Conservation (phyloP, 1,140 invertebrate species). For the Epicauta chinensis region DNA sequence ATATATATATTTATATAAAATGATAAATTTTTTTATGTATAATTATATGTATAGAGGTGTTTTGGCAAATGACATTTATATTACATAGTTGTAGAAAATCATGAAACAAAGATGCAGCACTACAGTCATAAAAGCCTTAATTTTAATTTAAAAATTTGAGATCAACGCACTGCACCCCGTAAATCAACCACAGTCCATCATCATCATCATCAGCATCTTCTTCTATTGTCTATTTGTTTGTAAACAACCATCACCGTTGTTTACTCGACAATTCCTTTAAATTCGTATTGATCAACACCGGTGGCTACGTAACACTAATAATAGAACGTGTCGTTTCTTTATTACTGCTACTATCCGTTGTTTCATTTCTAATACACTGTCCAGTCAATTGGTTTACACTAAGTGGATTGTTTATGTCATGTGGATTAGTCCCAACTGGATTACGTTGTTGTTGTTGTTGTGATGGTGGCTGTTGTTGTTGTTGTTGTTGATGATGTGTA, state of each 20-base stretch:
- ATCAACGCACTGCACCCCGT: constrained; percentile 27
- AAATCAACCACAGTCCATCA: constrained; percentile 13
- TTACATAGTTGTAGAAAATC: constrained; percentile 43
- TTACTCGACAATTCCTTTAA: too few relatives aligned
- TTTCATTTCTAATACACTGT: constrained; percentile 56
- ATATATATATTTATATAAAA: constrained; percentile 27
- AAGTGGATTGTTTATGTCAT: constrained; percentile 84
- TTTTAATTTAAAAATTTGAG: constrained; percentile 22
- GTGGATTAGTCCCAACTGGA: constrained; percentile 83
- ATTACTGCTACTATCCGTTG: constrained; percentile 38
- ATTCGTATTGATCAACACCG: not conserved
- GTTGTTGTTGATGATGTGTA: constrained; percentile 20
- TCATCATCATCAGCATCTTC: too few relatives aligned
- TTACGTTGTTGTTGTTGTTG: constrained; percentile 50
- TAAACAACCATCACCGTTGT: too few relatives aligned
- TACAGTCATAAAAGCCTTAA: constrained; percentile 13
- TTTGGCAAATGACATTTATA: constrained; percentile 46
- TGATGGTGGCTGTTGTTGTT: constrained; percentile 1
- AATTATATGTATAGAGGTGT: constrained; percentile 34
- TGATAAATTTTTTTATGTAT: constrained; percentile 22
- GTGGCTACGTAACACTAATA: constrained; percentile 55
- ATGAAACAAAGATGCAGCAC: constrained; percentile 18
- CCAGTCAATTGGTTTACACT: constrained; percentile 83
- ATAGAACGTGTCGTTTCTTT: constrained; percentile 50
- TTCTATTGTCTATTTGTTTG: too few relatives aligned